Base-by-base conservation (phyloP, 2,888 invertebrate species). In the Trachelus iudaicus region DNA sequence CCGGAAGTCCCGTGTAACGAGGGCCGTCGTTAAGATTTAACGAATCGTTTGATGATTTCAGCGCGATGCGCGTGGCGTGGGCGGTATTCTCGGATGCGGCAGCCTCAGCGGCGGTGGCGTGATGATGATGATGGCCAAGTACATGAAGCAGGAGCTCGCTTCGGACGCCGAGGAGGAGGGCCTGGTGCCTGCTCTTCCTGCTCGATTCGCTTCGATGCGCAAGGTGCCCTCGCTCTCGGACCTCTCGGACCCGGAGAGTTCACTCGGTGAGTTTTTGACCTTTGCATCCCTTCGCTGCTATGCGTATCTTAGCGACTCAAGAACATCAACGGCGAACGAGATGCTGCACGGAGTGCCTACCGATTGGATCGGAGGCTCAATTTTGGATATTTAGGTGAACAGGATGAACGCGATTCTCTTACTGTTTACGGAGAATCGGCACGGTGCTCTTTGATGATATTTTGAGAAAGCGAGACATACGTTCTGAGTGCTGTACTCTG, bases 151-250 rank as follows among this genome's bases (percentile, higher is more conserved):
- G 89, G 94, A 94, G 90, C 91, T 93, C 80, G 87, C 92, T 81
- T 94, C 94, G 80, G 93, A 93, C 79, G 92, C 92, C 82, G 93
- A 92, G 84, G 94, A 93, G 81, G 92, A 96, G 90, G 95, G 96
- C 91, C 93, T 94, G 78, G 90, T 92, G 82, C 94, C 95, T 81
- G 93, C 92, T 82, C 89, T 92, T 75, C 91, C 92, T 76, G 92
- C 92, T 82, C 92, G 93, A 73, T 91, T 93, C 81, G 92, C 95
- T 82, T 94, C 96, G 82, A 95, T 96, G 94, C 96, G 96, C 92
- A 97, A 97, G 92, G 97, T 98, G 86, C 97, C 97, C 71, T 97
- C 97, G 75, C 94, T 98, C 87, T 97, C 97, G 86, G 98, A 98
- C 92, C 94, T 98, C 76, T 97, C 97, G 76, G 98, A 98, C 92